Evolutionary conservation across 2,888 invertebrate genomes (phyloP), one percentile per base, ranked within the genome.

Genomic region (Marronus borbonicus): DNA sequence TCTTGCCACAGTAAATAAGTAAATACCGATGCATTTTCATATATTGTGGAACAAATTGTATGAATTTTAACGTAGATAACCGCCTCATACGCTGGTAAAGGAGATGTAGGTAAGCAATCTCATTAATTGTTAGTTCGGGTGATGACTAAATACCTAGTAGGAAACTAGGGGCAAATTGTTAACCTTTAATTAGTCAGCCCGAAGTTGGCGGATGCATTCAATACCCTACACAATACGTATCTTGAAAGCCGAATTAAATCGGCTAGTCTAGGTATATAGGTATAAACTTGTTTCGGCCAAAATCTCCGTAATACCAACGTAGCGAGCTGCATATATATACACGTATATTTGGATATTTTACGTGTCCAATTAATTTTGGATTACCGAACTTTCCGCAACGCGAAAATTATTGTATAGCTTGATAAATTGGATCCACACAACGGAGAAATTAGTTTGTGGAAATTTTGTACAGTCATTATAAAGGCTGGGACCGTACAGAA

Each of bases 131-230:
- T 20, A 28, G 60, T 60, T 60, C 60, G 20, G 3, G 20, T 20
- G 60, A 28, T 60, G 60, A 20, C 60, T 60, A 60, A 60, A 60
- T 60, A 20, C 60, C 60, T 17, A 8, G n/a, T 60, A 60, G 60
- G 60, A 60, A 55, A 60, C 60, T 60, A 17, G 60, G 60, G 28
- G 60, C 17, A 60, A 60, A 60, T 60, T 60, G 60, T 60, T 17
- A 60, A 60, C 20, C 60, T 60, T 28, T 60, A 60, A 60, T 60
- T 60, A 60, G 60, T 60, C 24, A 17, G 55, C 12, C 20, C 8
- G 28, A 60, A 60, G 60, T 60, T 60, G 12, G 60, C 28, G 17
- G 60, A 44, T 44, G 44, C 44, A 44, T 44, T 44, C 44, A 44
- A 44, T 60, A 20, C 60, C 60, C 55, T 20, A 17, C 60, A 60